Evolutionary conservation across 2,797 vertebrate species (phyloP), one percentile per base, ranked within the genome.

Genomic region (Iguana delicatissima): DNA sequence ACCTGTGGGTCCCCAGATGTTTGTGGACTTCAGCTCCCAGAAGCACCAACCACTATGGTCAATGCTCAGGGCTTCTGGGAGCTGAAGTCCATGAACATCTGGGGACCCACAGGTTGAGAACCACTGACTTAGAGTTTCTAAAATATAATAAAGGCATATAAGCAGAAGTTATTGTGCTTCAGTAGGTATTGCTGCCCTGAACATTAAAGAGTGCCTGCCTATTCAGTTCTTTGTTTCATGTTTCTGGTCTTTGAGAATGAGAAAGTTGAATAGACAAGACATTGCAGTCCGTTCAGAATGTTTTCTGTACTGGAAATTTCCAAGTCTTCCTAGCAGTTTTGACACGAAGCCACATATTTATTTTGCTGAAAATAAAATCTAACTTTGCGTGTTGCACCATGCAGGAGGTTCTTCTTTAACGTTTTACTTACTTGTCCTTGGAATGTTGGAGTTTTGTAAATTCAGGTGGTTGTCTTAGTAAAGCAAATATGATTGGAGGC

Each of bases 391-490:
- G 35, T 80, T 80, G 50, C n/a, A 12, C 16, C 73, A 73, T 73
- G 50, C n/a, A 81, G 77, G 22, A 72, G 32, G 50, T 55, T 57
- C 64, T n/a, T 88, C 24, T 88, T 82, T 73, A 73, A 82, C 73
- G 50, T 57, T 82, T 82, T 88, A 57, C 67, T 73, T 82, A 82
- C 16, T 38, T 85, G 69, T n/a, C 84, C 84, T 74, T 87, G 86
- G 74, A 79, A 46, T 87, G 79, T 64, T 79, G 77, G 57, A n/a
- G 79, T 87, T 64, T 87, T 74, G 24, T 79, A 64, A 87, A 64
- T 67, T 82, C 35, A 9, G 22, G 16, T 55, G 24, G n/a, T 57
- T 82, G 16, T 82, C 24, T 82, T n/a, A 59, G n/a, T 88, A 88
- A 82, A 82, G n/a, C 64, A 88, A 88, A 57, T n/a, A 72, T 82